phyloP scores from a whole-genome alignment of 1,140 invertebrate species.

The Bombus waltoni region DNA sequence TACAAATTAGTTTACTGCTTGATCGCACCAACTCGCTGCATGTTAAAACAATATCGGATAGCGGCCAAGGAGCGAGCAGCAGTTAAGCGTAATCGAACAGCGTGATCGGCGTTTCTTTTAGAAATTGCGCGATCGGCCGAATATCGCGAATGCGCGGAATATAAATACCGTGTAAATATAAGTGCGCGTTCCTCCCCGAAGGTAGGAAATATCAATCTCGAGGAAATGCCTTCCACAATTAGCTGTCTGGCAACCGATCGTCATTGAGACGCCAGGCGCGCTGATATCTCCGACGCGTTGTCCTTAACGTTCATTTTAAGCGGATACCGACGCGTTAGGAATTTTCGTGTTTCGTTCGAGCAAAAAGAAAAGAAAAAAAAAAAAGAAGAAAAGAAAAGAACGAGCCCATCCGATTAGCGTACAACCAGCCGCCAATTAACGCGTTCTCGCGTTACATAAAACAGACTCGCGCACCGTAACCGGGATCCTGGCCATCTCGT shows the following conservation, averaged over 20 bases:
- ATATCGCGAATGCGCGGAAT: background rate
- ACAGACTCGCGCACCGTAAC: background rate
- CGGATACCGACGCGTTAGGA: background rate
- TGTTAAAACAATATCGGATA: background rate
- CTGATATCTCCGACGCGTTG: background rate
- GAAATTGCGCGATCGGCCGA: background rate
- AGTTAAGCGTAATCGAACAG: background rate
- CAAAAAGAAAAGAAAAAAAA: no score
- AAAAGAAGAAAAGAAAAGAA: background rate
- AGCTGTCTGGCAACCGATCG: background rate
- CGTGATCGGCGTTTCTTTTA: no score
- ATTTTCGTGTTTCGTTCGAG: background rate
- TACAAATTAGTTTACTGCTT: constrained; percentile 7
- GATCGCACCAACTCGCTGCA: background rate
- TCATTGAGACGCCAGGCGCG: background rate
- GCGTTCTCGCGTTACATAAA: background rate
- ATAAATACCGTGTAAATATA: background rate
- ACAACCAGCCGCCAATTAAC: no score
- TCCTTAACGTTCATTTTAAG: background rate
- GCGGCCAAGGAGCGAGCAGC: no score
- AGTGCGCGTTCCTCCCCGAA: background rate
- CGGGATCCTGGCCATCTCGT: background rate
- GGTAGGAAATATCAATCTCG: background rate
- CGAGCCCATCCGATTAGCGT: no score
- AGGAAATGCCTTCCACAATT: background rate